phyloP scores from a whole-genome alignment of 2,113 vertebrate genomes.

The Otis tarda region DNA sequence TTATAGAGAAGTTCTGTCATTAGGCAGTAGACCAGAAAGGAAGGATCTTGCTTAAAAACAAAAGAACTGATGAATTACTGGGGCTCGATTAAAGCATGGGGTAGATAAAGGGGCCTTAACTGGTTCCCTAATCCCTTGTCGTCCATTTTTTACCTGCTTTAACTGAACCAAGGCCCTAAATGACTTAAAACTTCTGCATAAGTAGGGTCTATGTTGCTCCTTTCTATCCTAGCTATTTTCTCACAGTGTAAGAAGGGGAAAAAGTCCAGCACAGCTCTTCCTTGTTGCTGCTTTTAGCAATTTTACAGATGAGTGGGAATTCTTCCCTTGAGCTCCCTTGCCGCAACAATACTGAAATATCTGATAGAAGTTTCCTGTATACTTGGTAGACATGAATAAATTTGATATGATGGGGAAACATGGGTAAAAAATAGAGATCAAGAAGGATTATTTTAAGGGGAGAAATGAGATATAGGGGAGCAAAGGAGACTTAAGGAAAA shows the following conservation, averaged over 20 bases:
- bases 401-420: background rate
- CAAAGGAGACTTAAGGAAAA: background rate
- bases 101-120: background rate
- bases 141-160: background rate
- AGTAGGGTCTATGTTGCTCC: background rate
- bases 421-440: background rate
- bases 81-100: background rate
- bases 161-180: background rate
- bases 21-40: background rate
- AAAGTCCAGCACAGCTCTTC: background rate
- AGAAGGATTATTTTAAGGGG: background rate
- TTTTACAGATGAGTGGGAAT: background rate
- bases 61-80: background rate
- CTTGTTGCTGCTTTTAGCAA: background rate
- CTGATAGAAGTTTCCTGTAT: background rate
- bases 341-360: background rate
- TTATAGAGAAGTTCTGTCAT: background rate
- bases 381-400: background rate
- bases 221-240: background rate
- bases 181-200: background rate
- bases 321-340: background rate
- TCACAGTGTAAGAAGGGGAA: background rate
- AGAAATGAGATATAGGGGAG: background rate
- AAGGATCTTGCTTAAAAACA: background rate
- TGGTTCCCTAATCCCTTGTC: background rate